phyloP scores from a whole-genome alignment of 2,797 vertebrate species.

The Moxostoma hubbsi region DNA sequence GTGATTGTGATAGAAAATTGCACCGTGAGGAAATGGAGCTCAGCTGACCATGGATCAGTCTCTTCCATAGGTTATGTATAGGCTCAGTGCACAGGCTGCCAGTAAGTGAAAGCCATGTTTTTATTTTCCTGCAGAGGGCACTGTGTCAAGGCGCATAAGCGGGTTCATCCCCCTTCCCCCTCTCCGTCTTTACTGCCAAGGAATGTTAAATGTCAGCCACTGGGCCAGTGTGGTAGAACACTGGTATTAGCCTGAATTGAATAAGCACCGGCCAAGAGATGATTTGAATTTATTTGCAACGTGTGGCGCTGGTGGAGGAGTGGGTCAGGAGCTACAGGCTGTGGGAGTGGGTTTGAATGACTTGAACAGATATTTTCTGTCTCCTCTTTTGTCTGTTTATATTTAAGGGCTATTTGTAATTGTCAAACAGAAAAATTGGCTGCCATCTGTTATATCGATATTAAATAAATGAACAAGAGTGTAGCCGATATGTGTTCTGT shows the following conservation, averaged over 20 bases:
- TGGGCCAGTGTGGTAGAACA: constrained; percentile 53
- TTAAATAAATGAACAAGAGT: constrained; percentile 49
- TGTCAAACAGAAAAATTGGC: constrained; percentile 51
- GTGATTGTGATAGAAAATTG: constrained; percentile 80
- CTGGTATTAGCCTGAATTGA: constrained; percentile 54
- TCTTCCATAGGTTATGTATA: constrained; percentile 81
- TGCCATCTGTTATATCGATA: constrained; percentile 15
- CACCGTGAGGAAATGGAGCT: constrained; percentile 77
- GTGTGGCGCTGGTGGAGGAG: constrained; percentile 23
- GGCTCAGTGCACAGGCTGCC: constrained; percentile 70
- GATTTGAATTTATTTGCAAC: constrained; percentile 50
- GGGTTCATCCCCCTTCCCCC: constrained; percentile 77
- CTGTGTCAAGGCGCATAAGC: constrained; percentile 80
- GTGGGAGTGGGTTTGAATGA: constrained; percentile 59
- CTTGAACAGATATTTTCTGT: constrained; percentile 23
- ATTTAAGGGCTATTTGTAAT: constrained; percentile 45
- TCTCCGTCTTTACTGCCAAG: constrained; percentile 65
- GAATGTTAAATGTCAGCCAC: constrained; percentile 74
- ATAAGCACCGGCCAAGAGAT: constrained; percentile 47
- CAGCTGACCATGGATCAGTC: constrained; percentile 79
- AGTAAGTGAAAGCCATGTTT: constrained; percentile 84
- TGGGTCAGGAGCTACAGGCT: constrained; percentile 28
- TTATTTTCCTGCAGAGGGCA: constrained; percentile 80
- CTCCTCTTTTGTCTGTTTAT: constrained; percentile 24
- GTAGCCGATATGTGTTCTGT: constrained; percentile 11